Evolutionary conservation across 1,140 invertebrate species (phyloP), one percentile per base, ranked within the genome.

Genomic region (Acromyrmex heyeri): DNA sequence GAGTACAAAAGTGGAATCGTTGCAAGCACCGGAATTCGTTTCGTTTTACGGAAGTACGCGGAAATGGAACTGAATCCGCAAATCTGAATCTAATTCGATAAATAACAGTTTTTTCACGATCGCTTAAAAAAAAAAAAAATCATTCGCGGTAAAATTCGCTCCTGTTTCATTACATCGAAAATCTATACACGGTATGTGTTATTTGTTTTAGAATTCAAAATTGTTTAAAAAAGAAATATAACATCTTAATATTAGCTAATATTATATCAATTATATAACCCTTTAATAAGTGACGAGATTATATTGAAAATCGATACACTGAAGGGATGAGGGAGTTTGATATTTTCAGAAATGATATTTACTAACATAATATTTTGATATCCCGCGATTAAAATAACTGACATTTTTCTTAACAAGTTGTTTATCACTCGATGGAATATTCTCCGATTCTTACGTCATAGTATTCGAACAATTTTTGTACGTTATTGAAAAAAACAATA

Each of bases 41-140:
- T 50, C 67, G 79, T 53, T 73, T 7, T 6, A 27, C 38, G 38
- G 55, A 59, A 48, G 38, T 73, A 24, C 34, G 44, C 38, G 67
- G 14, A 73, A 83, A 50, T 61, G 24, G 55, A 83, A n/a, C 70
- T 38, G 53, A 59, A 48, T 61, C 67, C 18, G 7, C 50, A 72
- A 55, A 73, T 65, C 27, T 12, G 27, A 79, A 65, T 48, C 21
- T 57, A 48, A 59, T 83, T 24, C 24, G 38, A 61, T 55, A 61
- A 73, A 73, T 61, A 73, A 73, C 24, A 0, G 0, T 82, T 76
- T 61, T 82, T 48, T 72, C 27, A 50, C 44, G 12, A 21, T 21
- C 18, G 12, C 6, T 10, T 6, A 30, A 10, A 16, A 77, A 16
- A 30, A 10, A 16, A 77, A 14, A 50, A 78, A 34, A 38, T n/a